Evolutionary conservation across 1,140 invertebrate species (phyloP).

Genomic region (Cydia amplana): DNA sequence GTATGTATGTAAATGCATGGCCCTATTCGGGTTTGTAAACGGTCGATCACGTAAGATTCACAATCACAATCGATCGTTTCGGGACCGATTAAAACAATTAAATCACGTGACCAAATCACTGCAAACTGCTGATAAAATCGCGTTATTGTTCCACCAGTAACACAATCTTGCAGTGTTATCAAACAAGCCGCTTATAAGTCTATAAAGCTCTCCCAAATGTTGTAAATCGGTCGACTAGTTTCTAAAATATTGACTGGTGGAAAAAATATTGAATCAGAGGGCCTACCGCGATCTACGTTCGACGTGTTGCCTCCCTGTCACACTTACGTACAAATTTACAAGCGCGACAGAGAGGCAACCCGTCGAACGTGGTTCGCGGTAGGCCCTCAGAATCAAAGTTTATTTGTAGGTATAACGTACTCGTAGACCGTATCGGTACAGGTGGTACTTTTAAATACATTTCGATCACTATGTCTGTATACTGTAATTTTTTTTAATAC

Average conservation of each 20-base stretch:
- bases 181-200: background rate
- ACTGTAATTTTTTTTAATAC: constrained; percentile 7
- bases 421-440: too few species aligned
- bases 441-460: too few species aligned
- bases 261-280: background rate
- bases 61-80: background rate
- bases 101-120: background rate
- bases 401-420: too few species aligned
- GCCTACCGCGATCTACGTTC: too few species aligned
- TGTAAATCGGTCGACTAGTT: background rate
- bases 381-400: too few species aligned
- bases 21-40: too few species aligned
- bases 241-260: background rate
- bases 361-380: too few species aligned
- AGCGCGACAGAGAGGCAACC: too few species aligned
- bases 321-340: too few species aligned
- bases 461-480: too few species aligned
- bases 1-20: too few species aligned
- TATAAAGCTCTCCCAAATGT: background rate
- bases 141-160: constrained; percentile 7
- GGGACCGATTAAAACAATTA: background rate
- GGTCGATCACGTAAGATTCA: background rate
- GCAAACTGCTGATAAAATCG: constrained; percentile 1
- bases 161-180: constrained; percentile 7
- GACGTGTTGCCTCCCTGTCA: too few species aligned